Evolutionary conservation across 2,113 vertebrate genomes (phyloP), one percentile per base, ranked within the genome.

Genomic region (Antechinus flavipes): DNA sequence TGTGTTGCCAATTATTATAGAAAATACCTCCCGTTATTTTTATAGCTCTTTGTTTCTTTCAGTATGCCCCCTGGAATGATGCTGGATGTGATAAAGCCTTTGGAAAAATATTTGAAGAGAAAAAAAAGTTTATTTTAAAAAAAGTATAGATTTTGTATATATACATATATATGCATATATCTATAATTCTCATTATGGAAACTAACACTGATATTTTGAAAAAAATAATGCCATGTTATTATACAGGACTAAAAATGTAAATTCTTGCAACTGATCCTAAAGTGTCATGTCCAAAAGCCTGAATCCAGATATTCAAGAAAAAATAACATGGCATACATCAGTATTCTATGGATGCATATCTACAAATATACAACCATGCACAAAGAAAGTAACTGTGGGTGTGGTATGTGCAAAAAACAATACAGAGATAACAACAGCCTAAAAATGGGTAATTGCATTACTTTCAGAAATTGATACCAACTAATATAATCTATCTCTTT

Each of bases 11-110:
- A 23, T 35, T 68, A 91, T 52, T 53, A 92, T 90, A n/a, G 8
- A 94, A 90, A 97, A 95, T 93, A 10, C 56, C 92, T 91, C 93
- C 61, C 96, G 97, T 95, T 96, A 68, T 84, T 96, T 96, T 96
- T 35, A 90, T 97, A 96, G 96, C 14, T 92, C 93, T 91, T 96
- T 95, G 91, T 94, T 96, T 97, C 95, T 95, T 52, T 30, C 96
- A 96, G 90, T 56, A 89, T 94, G 93, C 84, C 96, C 68, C 7
- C 42, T 54, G 68, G 91, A 94, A 96, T 27, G 46, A 92, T 54
- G 68, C 55, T 96, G 55, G 93, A 46, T 94, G 96, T 96, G 58
- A 46, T 22, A 94, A 93, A 76, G 91, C 89, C 97, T 97, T 97
- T 93, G 56, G 90, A 93, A 58, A 89, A 3, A 8, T 95, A 96